Conservation (phyloP, 1,140 invertebrate genomes). For the Monomorium pharaonis region DNA sequence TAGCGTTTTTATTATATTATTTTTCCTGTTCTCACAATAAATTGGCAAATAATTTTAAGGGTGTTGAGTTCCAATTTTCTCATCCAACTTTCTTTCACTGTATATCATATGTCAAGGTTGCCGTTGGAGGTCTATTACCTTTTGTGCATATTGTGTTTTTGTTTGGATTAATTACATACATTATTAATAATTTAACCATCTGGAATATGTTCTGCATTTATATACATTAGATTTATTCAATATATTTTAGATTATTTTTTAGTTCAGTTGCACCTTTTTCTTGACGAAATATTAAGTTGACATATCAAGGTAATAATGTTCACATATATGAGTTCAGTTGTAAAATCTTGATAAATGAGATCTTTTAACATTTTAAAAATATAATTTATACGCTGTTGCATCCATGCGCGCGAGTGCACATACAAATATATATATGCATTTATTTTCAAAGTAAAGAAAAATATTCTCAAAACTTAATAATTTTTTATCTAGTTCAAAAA, state of each 20-base stretch:
- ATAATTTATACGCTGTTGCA: not conserved
- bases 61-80: too few species aligned
- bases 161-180: not conserved
- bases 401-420: not conserved
- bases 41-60: too few species aligned
- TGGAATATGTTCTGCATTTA: not conserved
- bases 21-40: too few species aligned
- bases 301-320: slow-evolving; percentile 16
- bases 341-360: not conserved
- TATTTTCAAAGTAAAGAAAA: not conserved
- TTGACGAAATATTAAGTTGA: not conserved
- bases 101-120: too few species aligned
- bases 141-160: too few species aligned
- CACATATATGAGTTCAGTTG: slow-evolving; percentile 55
- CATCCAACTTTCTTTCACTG: too few species aligned
- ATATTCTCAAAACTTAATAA: not conserved
- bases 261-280: not conserved
- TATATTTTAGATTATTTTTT: not conserved
- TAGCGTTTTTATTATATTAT: too few species aligned
- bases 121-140: too few species aligned
- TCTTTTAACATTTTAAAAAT: not conserved
- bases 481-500: not conserved
- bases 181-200: slow-evolving; percentile 3
- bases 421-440: not conserved
- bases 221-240: not conserved